Evolutionary conservation across 2,113 vertebrate genomes (phyloP).

Genomic region (Ceuthmochares aereus): DNA sequence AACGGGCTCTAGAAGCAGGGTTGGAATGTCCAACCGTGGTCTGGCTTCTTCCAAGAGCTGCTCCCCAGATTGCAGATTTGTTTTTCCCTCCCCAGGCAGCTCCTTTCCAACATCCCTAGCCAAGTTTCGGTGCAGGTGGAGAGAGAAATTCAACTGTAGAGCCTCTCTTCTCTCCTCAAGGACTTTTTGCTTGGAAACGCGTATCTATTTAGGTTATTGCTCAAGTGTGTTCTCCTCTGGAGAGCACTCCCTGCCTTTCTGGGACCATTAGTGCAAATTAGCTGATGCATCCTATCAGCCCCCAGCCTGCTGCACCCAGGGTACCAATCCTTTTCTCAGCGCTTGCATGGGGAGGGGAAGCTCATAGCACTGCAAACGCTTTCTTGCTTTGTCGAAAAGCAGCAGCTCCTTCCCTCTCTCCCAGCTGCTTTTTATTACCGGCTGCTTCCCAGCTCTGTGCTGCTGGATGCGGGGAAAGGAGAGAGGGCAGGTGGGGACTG

Average conservation of each 20-base stretch:
- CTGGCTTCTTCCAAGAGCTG: neutral
- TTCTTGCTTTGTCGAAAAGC: neutral
- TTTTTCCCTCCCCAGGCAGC: neutral
- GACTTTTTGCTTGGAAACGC: constrained; percentile 37
- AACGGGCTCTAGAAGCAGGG: fast-evolving
- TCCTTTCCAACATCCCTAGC: neutral
- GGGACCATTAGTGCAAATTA: constrained; percentile 60
- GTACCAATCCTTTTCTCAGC: neutral
- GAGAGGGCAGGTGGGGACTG: neutral
- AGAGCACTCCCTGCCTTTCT: constrained; percentile 40
- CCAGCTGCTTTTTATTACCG: neutral
- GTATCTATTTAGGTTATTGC: constrained; percentile 56
- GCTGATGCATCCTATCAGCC: constrained; percentile 32
- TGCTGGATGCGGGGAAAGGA: neutral
- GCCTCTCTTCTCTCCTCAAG: constrained; percentile 41
- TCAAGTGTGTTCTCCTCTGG: constrained; percentile 46
- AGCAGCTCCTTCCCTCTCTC: neutral
- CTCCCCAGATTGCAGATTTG: neutral
- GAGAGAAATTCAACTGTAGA: neutral
- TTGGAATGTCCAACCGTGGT: neutral
- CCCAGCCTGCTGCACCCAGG: neutral
- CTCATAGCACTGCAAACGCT: fast-evolving
- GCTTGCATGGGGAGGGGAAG: neutral
- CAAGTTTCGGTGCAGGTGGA: neutral
- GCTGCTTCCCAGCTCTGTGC: neutral